Conservation (phyloP, 2,113 vertebrate species). For the Ariopsis seemanni region DNA sequence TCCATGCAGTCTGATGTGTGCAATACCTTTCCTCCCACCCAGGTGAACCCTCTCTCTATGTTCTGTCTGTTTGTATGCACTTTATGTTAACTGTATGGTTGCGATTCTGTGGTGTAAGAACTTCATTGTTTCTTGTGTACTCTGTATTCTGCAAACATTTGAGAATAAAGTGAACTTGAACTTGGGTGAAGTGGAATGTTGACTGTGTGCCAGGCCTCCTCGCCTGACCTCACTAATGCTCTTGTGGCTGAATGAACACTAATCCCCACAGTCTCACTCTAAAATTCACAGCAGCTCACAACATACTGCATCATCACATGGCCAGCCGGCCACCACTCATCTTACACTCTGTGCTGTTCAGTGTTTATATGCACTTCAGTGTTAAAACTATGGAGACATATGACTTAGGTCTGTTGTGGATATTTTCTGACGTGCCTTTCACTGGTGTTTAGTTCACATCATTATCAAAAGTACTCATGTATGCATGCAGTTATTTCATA, state of each 20-base stretch:
- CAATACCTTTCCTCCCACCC: no score
- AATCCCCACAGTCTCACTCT: background rate
- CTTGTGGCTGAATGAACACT: background rate
- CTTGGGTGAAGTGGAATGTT: background rate
- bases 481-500: background rate
- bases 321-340: background rate
- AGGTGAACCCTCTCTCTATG: no score
- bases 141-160: no score
- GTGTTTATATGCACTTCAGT: background rate
- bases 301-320: background rate
- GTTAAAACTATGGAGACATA: background rate
- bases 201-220: no score
- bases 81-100: no score
- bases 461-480: background rate
- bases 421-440: background rate
- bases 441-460: background rate
- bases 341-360: background rate
- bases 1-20: no score
- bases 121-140: no score
- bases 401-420: background rate
- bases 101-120: no score
- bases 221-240: background rate
- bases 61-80: no score
- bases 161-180: no score
- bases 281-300: background rate